These are phyloP conservation scores for Parnassius glacialis DNA, from an alignment of 2,888 invertebrate species.

Conservation along the genomic window DNA sequence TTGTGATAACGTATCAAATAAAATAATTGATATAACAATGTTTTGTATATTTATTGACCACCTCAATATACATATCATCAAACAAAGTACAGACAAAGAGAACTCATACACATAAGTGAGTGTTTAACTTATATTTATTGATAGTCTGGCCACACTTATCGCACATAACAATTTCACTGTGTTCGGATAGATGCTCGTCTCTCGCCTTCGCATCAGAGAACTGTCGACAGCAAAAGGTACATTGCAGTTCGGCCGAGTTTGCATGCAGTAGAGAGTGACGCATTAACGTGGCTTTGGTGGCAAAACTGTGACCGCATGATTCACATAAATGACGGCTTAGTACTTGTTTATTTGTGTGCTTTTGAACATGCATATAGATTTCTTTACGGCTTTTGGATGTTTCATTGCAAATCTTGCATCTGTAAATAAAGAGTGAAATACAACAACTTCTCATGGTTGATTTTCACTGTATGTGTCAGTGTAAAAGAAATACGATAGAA, in stretches of 20 bases:
- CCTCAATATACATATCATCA: not conserved
- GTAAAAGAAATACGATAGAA: too few relatives aligned
- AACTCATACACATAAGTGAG: conserved; percentile 44
- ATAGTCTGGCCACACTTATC: conserved; percentile 65
- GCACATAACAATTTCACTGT: conserved; percentile 59
- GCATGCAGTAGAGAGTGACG: conserved; percentile 56
- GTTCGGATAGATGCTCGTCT: conserved; percentile 50
- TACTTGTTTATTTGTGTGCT: conserved; percentile 60
- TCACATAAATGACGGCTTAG: conserved; percentile 63
- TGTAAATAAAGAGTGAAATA: conserved; percentile 37
- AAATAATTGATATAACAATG: conserved; percentile 3
- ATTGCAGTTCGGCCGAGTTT: conserved; percentile 37
- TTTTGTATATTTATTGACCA: not conserved
- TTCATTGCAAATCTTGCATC: conserved; percentile 82
- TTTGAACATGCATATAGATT: conserved; percentile 80
- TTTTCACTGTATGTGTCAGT: too few relatives aligned
- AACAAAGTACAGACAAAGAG: not conserved
- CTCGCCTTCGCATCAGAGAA: conserved; percentile 45
- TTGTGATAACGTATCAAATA: conserved; percentile 16
- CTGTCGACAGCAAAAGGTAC: conserved; percentile 48
- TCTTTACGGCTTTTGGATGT: conserved; percentile 78
- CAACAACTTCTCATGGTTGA: too few relatives aligned
- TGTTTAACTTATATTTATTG: conserved; percentile 44
- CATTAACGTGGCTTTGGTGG: conserved; percentile 51
- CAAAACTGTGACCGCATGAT: conserved; percentile 66